These are phyloP conservation scores for Lacanobia oleracea DNA, from an alignment of 2,888 invertebrate species.

Conservation along the genomic window DNA sequence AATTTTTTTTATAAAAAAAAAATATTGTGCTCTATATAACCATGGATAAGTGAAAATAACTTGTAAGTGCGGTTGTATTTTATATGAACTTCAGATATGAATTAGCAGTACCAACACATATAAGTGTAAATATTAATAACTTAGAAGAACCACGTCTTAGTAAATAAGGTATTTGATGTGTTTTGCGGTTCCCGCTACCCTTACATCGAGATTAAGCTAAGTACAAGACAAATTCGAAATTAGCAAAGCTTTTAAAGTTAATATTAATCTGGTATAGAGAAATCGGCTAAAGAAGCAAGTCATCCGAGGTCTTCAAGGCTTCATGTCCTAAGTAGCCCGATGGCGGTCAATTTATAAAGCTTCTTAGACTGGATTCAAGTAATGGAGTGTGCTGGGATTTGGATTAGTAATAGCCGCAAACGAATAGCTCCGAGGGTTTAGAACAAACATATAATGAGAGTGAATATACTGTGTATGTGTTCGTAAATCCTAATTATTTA, in stretches of 20 bases:
- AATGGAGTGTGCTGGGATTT: constrained; percentile 73
- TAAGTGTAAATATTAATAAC: constrained; percentile 15
- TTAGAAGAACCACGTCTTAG: constrained; percentile 14
- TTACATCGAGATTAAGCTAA: constrained; percentile 21
- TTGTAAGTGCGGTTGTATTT: not conserved
- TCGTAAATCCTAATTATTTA: not conserved
- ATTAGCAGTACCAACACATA: constrained; percentile 1
- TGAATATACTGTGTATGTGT: constrained; percentile 21
- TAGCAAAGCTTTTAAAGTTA: constrained; percentile 41
- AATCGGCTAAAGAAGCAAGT: constrained; percentile 51
- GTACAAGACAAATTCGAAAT: constrained; percentile 38
- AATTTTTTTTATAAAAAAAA: no score
- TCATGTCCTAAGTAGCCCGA: constrained; percentile 70
- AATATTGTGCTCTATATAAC: no score
- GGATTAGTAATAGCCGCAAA: constrained; percentile 69
- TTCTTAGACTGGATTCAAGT: constrained; percentile 74
- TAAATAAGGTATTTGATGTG: constrained; percentile 22
- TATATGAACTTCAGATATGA: constrained; percentile 7
- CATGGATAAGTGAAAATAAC: not conserved
- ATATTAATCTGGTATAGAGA: constrained; percentile 40
- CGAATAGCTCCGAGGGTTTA: constrained; percentile 54
- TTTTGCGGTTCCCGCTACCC: constrained; percentile 21
- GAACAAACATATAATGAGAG: constrained; percentile 38
- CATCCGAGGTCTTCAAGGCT: constrained; percentile 60
- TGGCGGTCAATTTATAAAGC: constrained; percentile 81